Evolutionary conservation across 2,113 vertebrate genomes (phyloP), one percentile per base, ranked within the genome.

Genomic region (Corythaixoides concolor): DNA sequence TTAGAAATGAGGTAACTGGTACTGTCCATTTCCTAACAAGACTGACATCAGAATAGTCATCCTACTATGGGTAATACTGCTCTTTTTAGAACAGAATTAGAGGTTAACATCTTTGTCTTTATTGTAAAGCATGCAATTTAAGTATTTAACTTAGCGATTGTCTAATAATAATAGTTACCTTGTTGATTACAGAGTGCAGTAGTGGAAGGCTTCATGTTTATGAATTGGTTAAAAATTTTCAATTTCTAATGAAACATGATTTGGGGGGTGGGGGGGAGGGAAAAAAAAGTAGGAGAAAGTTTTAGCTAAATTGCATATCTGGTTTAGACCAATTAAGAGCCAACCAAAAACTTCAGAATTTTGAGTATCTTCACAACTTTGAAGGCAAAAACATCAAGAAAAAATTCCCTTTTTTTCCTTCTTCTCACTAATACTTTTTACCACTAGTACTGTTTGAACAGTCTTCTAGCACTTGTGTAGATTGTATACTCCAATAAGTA

Each of bases 41-140:
- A 97, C 97, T 98, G 97, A 98, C 95, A 8, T 45, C 97, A 97
- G 93, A 88, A 47, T 97, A 97, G 96, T 10, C 23, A 18, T 50
- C 59, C 74, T 92, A 18, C 78, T 70, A 43, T 60, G 35, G 75
- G 94, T 96, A 90, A 87, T 67, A 9, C 64, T 39, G 23, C 66
- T 89, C 67, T 55, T 24, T 79, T 17, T 94, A 95, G 97, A 97
- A 26, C 91, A 91, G 84, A 92, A 59, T 67, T 84, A 33, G 94
- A 95, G 90, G 45, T 95, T 97, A 97, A 97, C 91, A 93, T 67
- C 32, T 83, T 19, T 64, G 41, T 69, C 50, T 80, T 53, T 88
- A 21, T 89, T 88, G 64, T 95, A 69, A 85, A 98, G 98, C 98
- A 98, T 98, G 98, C 95, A 55, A 52, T 85, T 90, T 27, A 52